Conservation (phyloP, 1,140 invertebrate genomes). For the Wiebesia pumilae region DNA sequence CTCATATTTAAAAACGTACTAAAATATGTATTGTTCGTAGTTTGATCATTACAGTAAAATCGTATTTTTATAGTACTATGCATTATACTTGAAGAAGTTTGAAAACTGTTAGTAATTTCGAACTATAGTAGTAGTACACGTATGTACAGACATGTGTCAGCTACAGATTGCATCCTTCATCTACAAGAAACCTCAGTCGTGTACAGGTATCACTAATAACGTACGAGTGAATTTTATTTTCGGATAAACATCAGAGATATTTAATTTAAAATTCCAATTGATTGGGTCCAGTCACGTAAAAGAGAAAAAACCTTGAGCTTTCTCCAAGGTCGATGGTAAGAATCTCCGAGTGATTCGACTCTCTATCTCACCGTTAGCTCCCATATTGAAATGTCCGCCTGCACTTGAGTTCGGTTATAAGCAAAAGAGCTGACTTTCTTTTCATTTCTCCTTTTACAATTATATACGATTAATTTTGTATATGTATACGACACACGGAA, state of each 20-base stretch:
- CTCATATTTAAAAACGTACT: no score
- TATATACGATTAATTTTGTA: neutral
- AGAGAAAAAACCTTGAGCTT: neutral
- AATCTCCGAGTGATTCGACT: neutral
- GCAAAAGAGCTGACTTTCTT: neutral
- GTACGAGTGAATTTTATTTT: constrained; percentile 65
- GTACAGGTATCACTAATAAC: constrained; percentile 61
- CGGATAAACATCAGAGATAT: constrained; percentile 59
- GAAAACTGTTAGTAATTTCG: neutral
- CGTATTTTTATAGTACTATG: neutral
- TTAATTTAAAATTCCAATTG: constrained; percentile 69
- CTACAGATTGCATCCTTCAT: neutral
- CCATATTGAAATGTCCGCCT: neutral
- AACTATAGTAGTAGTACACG: neutral
- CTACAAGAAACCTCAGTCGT: neutral
- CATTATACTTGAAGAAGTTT: neutral
- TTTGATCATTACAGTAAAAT: no score
- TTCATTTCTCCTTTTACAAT: neutral
- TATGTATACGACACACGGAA: neutral
- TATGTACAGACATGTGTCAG: neutral
- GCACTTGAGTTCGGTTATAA: neutral
- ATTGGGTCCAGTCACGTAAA: constrained; percentile 31
- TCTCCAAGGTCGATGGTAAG: neutral
- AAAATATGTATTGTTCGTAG: no score
- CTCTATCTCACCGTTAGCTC: neutral